Evolutionary conservation across 2,113 vertebrate genomes (phyloP).

Genomic region (Ciconia boyciana): DNA sequence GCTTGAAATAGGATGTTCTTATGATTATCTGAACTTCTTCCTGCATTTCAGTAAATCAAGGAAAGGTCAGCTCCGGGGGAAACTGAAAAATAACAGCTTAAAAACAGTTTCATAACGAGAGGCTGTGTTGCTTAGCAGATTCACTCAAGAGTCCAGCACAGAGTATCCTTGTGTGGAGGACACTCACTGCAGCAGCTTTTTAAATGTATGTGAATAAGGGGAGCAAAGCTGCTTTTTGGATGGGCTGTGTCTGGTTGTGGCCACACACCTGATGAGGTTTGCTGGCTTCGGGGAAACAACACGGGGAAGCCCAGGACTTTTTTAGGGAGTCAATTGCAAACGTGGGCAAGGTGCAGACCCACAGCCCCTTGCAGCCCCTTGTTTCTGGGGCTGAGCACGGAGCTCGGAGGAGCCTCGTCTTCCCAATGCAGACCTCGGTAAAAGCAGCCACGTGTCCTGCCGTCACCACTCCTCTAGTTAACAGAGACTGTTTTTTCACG

Average conservation of each 20-base stretch:
- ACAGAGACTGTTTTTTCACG: not conserved
- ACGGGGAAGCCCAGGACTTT: rapidly evolving
- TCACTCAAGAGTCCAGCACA: not conserved
- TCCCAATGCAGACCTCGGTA: not conserved
- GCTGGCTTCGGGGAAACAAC: not conserved
- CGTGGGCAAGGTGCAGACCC: not conserved
- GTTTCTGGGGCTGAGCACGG: not conserved
- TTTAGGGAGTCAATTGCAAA: not conserved
- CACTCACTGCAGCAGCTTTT: not conserved
- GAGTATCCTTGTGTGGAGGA: not conserved
- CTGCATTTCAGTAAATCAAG: constrained; percentile 22
- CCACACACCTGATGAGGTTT: not conserved
- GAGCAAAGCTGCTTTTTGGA: not conserved
- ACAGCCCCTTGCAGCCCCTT: not conserved
- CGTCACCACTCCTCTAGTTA: not conserved
- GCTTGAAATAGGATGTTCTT: constrained; percentile 1
- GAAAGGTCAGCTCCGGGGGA: not conserved
- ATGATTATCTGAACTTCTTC: constrained; percentile 19
- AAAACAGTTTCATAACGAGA: not conserved
- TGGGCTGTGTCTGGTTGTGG: not conserved
- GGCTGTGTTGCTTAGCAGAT: not conserved
- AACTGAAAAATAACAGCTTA: constrained; percentile 19
- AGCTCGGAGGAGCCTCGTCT: not conserved
- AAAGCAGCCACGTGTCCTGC: not conserved
- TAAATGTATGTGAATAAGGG: not conserved